These are phyloP conservation scores for Caenorhabditis afra DNA, from an alignment of 2,888 invertebrate species.

Conservation along the genomic window DNA sequence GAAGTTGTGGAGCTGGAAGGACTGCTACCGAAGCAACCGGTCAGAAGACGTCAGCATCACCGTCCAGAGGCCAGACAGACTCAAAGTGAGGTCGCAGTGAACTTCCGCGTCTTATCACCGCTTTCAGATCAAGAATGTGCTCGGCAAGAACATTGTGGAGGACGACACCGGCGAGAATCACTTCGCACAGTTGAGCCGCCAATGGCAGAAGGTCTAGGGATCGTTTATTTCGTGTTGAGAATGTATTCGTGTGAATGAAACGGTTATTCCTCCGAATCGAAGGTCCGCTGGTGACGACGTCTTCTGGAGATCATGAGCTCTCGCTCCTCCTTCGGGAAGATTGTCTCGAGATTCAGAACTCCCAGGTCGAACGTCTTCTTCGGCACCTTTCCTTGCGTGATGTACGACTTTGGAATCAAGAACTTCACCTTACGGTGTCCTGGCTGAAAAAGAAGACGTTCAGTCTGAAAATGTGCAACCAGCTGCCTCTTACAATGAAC, in stretches of 20 bases:
- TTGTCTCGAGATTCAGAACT: slow-evolving; percentile 71
- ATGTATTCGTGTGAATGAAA: background rate
- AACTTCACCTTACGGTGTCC: slow-evolving; percentile 68
- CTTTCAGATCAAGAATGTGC: slow-evolving; percentile 50
- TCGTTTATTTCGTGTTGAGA: background rate
- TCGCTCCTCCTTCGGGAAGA: slow-evolving; percentile 68
- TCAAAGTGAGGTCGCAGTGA: slow-evolving; percentile 22
- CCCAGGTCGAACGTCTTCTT: slow-evolving; percentile 70
- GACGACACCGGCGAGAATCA: slow-evolving; percentile 40
- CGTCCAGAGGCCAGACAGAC: slow-evolving; percentile 10
- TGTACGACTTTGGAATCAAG: slow-evolving; percentile 67
- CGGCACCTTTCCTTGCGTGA: slow-evolving; percentile 65
- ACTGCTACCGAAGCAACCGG: slow-evolving; percentile 36
- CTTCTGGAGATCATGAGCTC: slow-evolving; percentile 65
- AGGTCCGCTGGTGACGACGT: slow-evolving; percentile 37
- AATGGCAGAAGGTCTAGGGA: slow-evolving; percentile 41
- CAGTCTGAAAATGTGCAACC: background rate
- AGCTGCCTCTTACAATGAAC: slow-evolving; percentile 50
- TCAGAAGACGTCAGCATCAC: slow-evolving; percentile 37
- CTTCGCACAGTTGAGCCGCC: slow-evolving; percentile 41
- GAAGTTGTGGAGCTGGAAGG: slow-evolving; percentile 43
- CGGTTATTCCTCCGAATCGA: slow-evolving; percentile 9
- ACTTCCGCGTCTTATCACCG: background rate
- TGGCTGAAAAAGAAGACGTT: slow-evolving; percentile 51
- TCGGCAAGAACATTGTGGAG: slow-evolving; percentile 50